Evolutionary conservation across 2,888 invertebrate species (phyloP).

Genomic region (Patella ulyssiponensis): DNA sequence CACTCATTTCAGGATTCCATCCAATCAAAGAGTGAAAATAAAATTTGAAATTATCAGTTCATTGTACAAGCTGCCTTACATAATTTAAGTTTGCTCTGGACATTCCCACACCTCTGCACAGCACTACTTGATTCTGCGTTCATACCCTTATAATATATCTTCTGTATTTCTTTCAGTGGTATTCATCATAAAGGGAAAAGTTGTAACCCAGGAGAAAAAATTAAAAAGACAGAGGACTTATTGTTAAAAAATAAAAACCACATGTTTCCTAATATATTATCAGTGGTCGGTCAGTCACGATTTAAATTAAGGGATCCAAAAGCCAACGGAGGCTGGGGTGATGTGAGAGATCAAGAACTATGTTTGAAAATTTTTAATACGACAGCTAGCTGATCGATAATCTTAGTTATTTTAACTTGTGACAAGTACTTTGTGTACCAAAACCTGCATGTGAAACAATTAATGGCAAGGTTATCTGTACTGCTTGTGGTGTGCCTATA

Average conservation of each 20-base stretch:
- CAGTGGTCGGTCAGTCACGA: constrained; percentile 76
- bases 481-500: too few relatives aligned
- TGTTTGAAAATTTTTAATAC: constrained; percentile 75
- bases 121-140: too few relatives aligned
- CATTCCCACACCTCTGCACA: too few relatives aligned
- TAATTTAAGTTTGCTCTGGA: too few relatives aligned
- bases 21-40: too few relatives aligned
- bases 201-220: constrained; percentile 67
- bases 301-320: constrained; percentile 69
- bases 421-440: too few relatives aligned
- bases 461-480: too few relatives aligned
- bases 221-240: constrained; percentile 62
- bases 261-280: constrained; percentile 73
- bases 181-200: constrained; percentile 90
- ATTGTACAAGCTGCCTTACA: too few relatives aligned
- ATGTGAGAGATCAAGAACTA: constrained; percentile 86
- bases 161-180: constrained; percentile 79
- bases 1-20: too few relatives aligned
- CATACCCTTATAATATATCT: background rate
- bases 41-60: too few relatives aligned
- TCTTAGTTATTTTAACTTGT: too few relatives aligned
- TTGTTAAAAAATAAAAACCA: constrained; percentile 71
- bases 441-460: too few relatives aligned
- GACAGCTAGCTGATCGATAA: constrained; percentile 14
- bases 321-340: constrained; percentile 97